A percentile compares a stretch with the other conserved stretches of the same genome.
Conservation (phyloP, 2,797 vertebrate genomes). For the Miichthys miiuy region DNA sequence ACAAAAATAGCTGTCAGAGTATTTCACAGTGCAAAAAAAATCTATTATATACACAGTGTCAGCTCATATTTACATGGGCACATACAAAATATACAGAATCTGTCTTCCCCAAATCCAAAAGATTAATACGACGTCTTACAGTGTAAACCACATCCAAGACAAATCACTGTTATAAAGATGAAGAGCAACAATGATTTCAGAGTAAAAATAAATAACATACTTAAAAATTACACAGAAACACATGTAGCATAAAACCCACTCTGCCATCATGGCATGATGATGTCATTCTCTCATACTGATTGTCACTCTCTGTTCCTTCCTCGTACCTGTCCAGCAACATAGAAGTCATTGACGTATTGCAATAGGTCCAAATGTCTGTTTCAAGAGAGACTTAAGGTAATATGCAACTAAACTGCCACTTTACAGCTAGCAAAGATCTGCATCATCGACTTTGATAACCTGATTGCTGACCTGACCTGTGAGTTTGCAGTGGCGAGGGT, state of each 20-base stretch:
- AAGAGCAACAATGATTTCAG: conserved; percentile 26
- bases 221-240: conserved; percentile 16
- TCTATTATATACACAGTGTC: conserved; percentile 61
- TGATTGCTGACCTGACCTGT: conserved; percentile 13
- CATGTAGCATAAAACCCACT: conserved; percentile 27
- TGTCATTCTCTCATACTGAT: conserved; percentile 45
- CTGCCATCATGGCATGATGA: conserved; percentile 11
- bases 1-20: conserved; percentile 65
- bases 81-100: conserved; percentile 70
- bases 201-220: conserved; percentile 58
- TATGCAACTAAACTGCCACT: not conserved
- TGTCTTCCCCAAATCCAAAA: conserved; percentile 33
- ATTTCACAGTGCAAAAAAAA: conserved; percentile 76
- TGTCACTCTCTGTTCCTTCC: conserved; percentile 32
- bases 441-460: not conserved
- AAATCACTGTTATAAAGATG: conserved; percentile 27
- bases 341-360: conserved; percentile 15
- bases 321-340: not conserved
- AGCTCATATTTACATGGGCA: conserved; percentile 63
- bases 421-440: not conserved
- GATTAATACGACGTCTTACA: conserved; percentile 37
- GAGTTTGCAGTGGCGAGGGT: not conserved
- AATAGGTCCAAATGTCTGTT: conserved; percentile 12
- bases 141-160: conserved; percentile 46
- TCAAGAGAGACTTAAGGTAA: not conserved